These are phyloP conservation scores for Enteromius trimaculatus DNA, from an alignment of 2,797 vertebrate species.

Conservation along the genomic window DNA sequence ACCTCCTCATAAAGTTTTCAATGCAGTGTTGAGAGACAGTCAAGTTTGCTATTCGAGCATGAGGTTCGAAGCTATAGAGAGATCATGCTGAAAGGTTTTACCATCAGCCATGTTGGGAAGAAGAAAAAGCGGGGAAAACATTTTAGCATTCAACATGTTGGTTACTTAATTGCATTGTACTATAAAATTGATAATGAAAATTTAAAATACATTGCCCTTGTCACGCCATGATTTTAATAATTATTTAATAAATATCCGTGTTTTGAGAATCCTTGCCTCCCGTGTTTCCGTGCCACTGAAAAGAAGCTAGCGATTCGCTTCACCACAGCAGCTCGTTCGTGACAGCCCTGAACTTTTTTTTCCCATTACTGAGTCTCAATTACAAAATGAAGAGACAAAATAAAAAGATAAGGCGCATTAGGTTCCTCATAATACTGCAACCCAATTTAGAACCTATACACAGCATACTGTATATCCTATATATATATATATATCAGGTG, in stretches of 20 bases:
- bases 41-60: slow-evolving; percentile 30
- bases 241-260: too few relatives aligned
- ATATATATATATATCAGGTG: not conserved
- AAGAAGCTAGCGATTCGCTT: too few relatives aligned
- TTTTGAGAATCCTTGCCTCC: too few relatives aligned
- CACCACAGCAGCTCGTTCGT: too few relatives aligned
- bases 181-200: not conserved
- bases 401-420: not conserved
- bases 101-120: slow-evolving; percentile 3
- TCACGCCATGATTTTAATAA: too few relatives aligned
- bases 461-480: too few relatives aligned
- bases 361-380: not conserved
- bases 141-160: not conserved
- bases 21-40: slow-evolving; percentile 19
- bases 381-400: not conserved
- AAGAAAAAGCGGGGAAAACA: not conserved
- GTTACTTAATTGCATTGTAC: not conserved
- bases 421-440: not conserved
- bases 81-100: slow-evolving; percentile 1
- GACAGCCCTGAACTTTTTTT: too few relatives aligned
- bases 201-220: not conserved
- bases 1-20: slow-evolving; percentile 36
- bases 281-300: too few relatives aligned
- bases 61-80: not conserved
- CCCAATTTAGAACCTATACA: not conserved